Base-by-base conservation (phyloP, 1,140 invertebrate genomes). In the Bombus pascuorum region DNA sequence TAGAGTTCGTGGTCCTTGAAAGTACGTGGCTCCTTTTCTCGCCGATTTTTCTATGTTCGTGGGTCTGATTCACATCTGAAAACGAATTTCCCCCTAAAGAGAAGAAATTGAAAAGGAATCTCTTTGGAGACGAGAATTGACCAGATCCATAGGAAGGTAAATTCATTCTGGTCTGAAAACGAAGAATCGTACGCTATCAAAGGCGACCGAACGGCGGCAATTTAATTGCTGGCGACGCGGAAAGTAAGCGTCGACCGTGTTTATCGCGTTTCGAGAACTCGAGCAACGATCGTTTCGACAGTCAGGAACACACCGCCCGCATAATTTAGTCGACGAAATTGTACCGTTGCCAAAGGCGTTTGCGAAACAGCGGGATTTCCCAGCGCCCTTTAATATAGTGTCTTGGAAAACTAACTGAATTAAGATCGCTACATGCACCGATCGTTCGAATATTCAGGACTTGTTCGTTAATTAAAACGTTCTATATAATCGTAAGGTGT, bases 71-170 rank as follows among this genome's bases (percentile, higher is more conserved):
- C 73, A 10, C 1, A 39, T 25, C 18, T 39, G 18, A 22, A 22
- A 83, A 74, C 66, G 42, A 37, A 32, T 47, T 78, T n/a, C 8
- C 18, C 13, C 32, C 15, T 28, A 53, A 57, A 74, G 44, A 22
- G 25, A 18, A 28, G 73, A 42, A 88, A 87, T 88, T 88, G 87
- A 87, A 87, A 79, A 25, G 68, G 44, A 81, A 57, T 57, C 70
- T 68, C 44, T 87, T 76, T 70, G 65, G 47, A 1, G 28, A 1
- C 18, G 3, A 28, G 15, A 73, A 87, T 79, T 59, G 66, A 86
- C 37, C 57, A 53, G 13, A n/a, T 18, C 32, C 12, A 59, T 13
- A 32, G 32, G 32, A 34, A 32, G 13, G 71, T 28, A 62, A 87
- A 83, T 83, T 88, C 68, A 42, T 86, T 88, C 86, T 62, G 18